These are phyloP conservation scores for Cydia strobilella DNA, from an alignment of 1,140 invertebrate genomes.

Conservation along the genomic window DNA sequence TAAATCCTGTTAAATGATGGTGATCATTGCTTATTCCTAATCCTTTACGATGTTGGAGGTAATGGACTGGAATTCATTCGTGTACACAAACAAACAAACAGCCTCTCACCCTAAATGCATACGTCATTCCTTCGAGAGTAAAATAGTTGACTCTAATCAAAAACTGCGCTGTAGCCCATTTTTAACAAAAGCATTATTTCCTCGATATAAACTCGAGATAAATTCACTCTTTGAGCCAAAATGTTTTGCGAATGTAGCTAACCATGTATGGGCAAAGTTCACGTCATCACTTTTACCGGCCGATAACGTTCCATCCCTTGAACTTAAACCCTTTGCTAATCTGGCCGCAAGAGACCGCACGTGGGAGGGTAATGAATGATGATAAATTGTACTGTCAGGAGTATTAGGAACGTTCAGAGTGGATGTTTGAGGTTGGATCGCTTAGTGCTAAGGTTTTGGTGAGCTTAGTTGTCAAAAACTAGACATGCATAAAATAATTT, in stretches of 20 bases:
- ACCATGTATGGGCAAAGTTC: conserved; percentile 10
- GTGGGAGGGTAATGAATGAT: conserved; percentile 29
- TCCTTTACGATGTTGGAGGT: no score
- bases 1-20: no score
- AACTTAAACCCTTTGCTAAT: conserved; percentile 28
- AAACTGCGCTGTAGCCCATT: no score
- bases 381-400: conserved; percentile 31
- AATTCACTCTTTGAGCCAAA: not conserved
- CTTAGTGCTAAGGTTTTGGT: not conserved
- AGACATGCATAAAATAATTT: no score
- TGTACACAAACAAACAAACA: no score
- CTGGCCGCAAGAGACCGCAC: conserved; percentile 28
- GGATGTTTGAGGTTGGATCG: not conserved
- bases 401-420: not conserved
- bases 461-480: not conserved
- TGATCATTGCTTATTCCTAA: no score
- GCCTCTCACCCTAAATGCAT: no score
- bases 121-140: no score
- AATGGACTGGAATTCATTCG: no score
- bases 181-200: no score
- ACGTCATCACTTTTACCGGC: conserved; percentile 17
- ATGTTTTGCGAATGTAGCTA: not conserved
- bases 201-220: not conserved
- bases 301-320: conserved; percentile 14
- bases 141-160: no score